phyloP scores from a whole-genome alignment of 2,797 vertebrate genomes.

The Masticophis lateralis region DNA sequence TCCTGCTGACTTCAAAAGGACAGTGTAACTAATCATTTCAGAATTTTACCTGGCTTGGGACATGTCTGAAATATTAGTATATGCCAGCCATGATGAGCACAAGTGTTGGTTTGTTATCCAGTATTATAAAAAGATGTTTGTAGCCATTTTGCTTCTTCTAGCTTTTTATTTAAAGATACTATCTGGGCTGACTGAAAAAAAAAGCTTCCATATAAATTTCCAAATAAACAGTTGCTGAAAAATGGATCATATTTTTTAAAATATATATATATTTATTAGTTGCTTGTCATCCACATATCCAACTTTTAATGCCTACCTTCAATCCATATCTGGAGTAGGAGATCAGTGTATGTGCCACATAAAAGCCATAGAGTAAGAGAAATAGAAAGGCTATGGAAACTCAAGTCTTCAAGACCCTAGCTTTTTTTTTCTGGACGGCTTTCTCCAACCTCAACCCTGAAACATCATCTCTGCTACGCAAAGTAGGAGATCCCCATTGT shows the following conservation, averaged over 20 bases:
- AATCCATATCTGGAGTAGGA: background rate
- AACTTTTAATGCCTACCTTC: background rate
- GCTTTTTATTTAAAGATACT: background rate
- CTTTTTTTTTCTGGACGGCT: background rate
- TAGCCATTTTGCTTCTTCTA: background rate
- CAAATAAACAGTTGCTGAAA: conserved; percentile 1
- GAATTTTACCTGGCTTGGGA: background rate
- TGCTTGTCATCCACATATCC: background rate
- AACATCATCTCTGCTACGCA: background rate
- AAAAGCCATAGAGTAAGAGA: background rate
- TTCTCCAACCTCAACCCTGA: background rate
- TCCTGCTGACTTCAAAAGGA: background rate
- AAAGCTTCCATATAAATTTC: conserved; percentile 11
- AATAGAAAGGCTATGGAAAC: background rate
- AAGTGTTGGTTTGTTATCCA: background rate
- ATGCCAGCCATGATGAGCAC: background rate
- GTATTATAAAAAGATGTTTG: background rate
- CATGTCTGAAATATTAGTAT: background rate
- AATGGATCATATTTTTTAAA: conserved; percentile 33
- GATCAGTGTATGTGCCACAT: background rate
- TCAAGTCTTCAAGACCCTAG: background rate
- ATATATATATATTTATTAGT: background rate
- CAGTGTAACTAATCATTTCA: background rate
- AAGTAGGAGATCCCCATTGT: background rate
- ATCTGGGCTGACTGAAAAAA: background rate